phyloP scores from a whole-genome alignment of 2,113 vertebrate species.

The Larimichthys polyactis region DNA sequence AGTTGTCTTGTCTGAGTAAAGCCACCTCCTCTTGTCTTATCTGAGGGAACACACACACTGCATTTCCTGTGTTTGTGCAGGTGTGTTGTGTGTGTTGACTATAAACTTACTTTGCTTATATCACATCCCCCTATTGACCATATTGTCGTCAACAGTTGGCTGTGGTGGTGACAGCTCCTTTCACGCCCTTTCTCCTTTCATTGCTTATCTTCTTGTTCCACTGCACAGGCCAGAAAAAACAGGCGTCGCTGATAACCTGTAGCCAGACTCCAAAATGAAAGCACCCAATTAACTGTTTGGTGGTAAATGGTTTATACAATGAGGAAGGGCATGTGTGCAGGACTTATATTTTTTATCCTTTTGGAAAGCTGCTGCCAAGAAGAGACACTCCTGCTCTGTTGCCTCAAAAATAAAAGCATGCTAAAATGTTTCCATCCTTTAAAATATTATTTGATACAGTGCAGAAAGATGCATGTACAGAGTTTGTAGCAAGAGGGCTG shows the following conservation, averaged over 20 bases:
- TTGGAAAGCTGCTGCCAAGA: background rate
- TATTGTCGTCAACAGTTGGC: constrained; percentile 61
- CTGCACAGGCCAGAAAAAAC: constrained; percentile 13
- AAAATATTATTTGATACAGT: background rate
- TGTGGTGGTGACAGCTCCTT: constrained; percentile 47
- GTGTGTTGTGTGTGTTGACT: constrained; percentile 60
- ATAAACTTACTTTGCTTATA: constrained; percentile 65
- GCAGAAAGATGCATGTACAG: no score
- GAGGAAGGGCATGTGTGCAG: background rate
- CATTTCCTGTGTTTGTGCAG: constrained; percentile 25
- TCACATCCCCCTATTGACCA: constrained; percentile 46
- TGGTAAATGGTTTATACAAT: constrained; percentile 1
- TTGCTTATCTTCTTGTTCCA: constrained; percentile 39
- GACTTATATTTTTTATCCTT: background rate
- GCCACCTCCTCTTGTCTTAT: constrained; percentile 11
- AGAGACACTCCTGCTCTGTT: background rate
- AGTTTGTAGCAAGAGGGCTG: background rate
- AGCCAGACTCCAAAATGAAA: background rate
- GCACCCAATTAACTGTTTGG: background rate
- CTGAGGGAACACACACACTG: background rate
- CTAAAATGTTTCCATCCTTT: background rate
- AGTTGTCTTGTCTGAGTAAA: constrained; percentile 64
- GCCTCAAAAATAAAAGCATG: constrained; percentile 18
- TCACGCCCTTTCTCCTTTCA: constrained; percentile 14
- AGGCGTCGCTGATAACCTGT: constrained; percentile 21